Percentiles rank a stretch among this genome's conserved stretches.
These are phyloP conservation scores for Noctilio leporinus DNA, from an alignment of 2,113 vertebrate species.

Conservation along the genomic window DNA sequence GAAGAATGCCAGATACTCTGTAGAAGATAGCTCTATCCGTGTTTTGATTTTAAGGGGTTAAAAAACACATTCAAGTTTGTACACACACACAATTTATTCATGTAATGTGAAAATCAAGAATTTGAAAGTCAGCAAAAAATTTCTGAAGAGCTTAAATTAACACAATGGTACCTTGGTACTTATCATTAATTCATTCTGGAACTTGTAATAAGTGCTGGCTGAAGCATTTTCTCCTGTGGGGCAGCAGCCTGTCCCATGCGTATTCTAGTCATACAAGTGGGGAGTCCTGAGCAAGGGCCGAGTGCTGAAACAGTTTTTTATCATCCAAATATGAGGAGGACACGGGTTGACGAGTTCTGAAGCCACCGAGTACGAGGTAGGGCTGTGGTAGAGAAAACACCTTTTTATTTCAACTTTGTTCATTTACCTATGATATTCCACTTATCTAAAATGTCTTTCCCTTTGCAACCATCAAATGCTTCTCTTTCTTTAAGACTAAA, in stretches of 20 bases:
- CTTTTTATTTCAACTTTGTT: neutral
- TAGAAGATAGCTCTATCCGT: neutral
- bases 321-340: too few relatives aligned
- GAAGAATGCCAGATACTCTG: conserved; percentile 1
- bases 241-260: too few relatives aligned
- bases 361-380: too few relatives aligned
- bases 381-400: too few relatives aligned
- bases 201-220: too few relatives aligned
- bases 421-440: neutral
- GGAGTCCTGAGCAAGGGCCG: too few relatives aligned
- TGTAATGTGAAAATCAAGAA: neutral
- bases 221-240: too few relatives aligned
- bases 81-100: neutral
- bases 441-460: neutral
- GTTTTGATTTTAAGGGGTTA: neutral
- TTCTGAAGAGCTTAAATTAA: neutral
- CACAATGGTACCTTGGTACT: too few relatives aligned
- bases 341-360: too few relatives aligned
- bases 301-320: too few relatives aligned
- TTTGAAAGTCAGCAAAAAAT: neutral
- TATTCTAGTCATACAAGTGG: too few relatives aligned
- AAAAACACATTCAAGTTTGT: neutral
- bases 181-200: too few relatives aligned
- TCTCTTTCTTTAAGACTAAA: neutral
- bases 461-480: neutral